Base-by-base conservation (phyloP, 2,113 vertebrate species). In the Excalfactoria chinensis region DNA sequence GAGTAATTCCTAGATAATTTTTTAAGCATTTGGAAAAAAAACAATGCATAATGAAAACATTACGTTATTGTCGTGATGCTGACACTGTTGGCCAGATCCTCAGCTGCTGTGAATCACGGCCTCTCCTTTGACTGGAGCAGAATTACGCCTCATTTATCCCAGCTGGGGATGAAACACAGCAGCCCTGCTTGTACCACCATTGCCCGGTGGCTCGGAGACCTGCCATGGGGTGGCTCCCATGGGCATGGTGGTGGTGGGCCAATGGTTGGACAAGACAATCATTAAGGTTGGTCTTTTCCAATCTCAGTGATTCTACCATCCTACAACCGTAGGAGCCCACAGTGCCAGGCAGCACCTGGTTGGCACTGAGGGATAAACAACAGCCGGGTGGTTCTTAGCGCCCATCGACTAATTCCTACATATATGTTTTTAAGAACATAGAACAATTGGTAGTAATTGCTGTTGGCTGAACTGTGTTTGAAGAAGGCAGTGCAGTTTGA, bases 1-100 rank as follows among this genome's bases (percentile, higher is more conserved):
- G 93, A 92, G 94, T 93, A 96, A 96, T 93, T 96, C 95, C 89
- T 93, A 86, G 93, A 96, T 95, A 96, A 96, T 95, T 96, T 95
- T 94, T 96, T 95, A 94, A 95, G 91, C 88, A 95, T 96, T 95
- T 96, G 85, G 87, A 85, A 89, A 92, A 96, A 96, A 96, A 96
- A 93, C 94, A 96, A 95, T 93, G 76, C 85, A 95, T 95, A 95
- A 95, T 95, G 96, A 93, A 95, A 95, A 95, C 95, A 95, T 96
- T 96, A 96, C 89, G 85, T 89, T 93, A 81, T 91, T 95, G 95
- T 86, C 91, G 63, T 95, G 96, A 85, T 71, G 85, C 93, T 91
- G 84, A 94, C 95, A 96, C 96, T 68, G 26, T 91, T 89, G 94
- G 94, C 93, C 95, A 92, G 93, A 89, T 94, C 53, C 94, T 95